These are phyloP conservation scores for Ophioninae sp. DNA, from an alignment of 2,888 invertebrate genomes.

Conservation along the genomic window DNA sequence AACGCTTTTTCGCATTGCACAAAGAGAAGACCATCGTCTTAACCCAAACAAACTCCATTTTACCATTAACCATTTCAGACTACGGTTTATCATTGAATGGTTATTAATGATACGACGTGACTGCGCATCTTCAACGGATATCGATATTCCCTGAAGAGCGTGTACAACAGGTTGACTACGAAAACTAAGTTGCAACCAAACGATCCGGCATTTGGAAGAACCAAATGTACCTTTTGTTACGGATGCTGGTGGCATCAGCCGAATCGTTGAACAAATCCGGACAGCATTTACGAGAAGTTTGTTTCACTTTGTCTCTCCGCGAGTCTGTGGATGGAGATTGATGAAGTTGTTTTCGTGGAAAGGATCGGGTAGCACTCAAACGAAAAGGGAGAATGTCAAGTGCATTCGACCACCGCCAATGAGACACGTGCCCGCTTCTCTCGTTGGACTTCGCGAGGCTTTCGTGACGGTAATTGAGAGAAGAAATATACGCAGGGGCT, in stretches of 20 bases:
- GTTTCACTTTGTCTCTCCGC: conserved; percentile 4
- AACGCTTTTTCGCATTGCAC: neutral
- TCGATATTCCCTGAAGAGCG: neutral
- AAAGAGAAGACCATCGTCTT: neutral
- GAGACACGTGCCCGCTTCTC: conserved; percentile 59
- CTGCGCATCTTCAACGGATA: too few species aligned
- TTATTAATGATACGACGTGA: too few species aligned
- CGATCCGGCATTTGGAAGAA: conserved; percentile 19
- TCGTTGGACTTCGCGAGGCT: conserved; percentile 57
- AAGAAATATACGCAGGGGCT: conserved; percentile 40
- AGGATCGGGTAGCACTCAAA: conserved; percentile 20
- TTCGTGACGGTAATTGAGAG: conserved; percentile 64
- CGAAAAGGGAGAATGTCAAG: conserved; percentile 30
- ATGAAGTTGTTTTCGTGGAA: conserved; percentile 34
- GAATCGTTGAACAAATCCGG: conserved; percentile 48
- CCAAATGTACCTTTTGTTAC: conserved; percentile 50
- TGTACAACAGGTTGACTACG: neutral
- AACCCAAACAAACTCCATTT: neutral
- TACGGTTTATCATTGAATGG: too few species aligned
- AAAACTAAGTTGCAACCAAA: conserved; percentile 40
- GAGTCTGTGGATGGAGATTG: conserved; percentile 51
- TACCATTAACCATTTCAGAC: neutral
- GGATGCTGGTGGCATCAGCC: conserved; percentile 30
- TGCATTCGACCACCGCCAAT: conserved; percentile 46
- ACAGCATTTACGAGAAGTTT: conserved; percentile 31